Evolutionary conservation across 2,888 invertebrate species (phyloP).

Genomic region (Mythimna vitellina): DNA sequence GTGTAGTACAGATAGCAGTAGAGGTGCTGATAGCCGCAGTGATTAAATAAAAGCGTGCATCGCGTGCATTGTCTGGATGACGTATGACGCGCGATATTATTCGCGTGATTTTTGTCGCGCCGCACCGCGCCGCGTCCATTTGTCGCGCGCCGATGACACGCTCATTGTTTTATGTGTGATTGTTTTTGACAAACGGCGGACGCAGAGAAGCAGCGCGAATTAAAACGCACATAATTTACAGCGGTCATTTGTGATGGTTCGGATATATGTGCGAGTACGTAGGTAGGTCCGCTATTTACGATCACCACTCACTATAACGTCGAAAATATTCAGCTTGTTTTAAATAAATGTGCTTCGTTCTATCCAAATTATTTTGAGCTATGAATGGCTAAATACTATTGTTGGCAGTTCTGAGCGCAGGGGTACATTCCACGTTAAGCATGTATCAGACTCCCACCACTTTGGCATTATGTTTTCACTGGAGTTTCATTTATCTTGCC

Average conservation of each 20-base stretch:
- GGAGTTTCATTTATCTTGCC: slow-evolving; percentile 11
- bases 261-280: slow-evolving; percentile 55
- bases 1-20: background rate
- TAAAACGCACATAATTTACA: slow-evolving; percentile 80
- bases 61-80: slow-evolving; percentile 55
- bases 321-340: slow-evolving; percentile 20
- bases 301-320: slow-evolving; percentile 26
- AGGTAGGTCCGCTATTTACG: slow-evolving; percentile 48
- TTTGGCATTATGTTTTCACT: slow-evolving; percentile 7
- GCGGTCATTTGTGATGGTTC: slow-evolving; percentile 70
- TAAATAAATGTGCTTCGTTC: background rate
- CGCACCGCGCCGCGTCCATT: slow-evolving; percentile 56
- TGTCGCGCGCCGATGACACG: slow-evolving; percentile 73
- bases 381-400: slow-evolving; percentile 1
- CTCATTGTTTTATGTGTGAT: slow-evolving; percentile 82
- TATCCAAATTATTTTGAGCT: background rate
- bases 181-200: slow-evolving; percentile 83
- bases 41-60: slow-evolving; percentile 52
- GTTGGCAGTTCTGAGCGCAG: background rate
- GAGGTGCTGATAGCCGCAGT: slow-evolving; percentile 24
- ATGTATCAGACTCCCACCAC: slow-evolving; percentile 11
- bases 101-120: slow-evolving; percentile 54
- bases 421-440: slow-evolving; percentile 2
- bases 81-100: slow-evolving; percentile 59
- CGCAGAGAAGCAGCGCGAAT: slow-evolving; percentile 68